A percentile compares a stretch with the other conserved stretches of the same genome.
Conservation (phyloP, 2,888 invertebrate species). For the Habrosyne pyritoides region DNA sequence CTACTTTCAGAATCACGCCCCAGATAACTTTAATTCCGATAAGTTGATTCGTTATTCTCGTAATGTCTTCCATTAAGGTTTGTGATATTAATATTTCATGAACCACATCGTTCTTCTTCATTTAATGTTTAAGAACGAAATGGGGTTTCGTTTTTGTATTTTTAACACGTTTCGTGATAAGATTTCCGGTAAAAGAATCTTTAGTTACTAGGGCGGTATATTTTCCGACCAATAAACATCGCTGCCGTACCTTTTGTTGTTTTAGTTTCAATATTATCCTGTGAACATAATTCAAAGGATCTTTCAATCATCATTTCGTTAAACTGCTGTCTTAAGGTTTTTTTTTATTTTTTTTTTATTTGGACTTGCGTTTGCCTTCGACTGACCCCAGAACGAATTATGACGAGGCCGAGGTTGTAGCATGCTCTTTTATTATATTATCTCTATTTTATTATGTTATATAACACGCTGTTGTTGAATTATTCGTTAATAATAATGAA, state of each 20-base stretch:
- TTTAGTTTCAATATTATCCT: no score
- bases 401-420: no score
- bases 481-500: no score
- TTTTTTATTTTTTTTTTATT: not conserved
- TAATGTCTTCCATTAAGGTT: not conserved
- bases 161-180: not conserved
- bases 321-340: no score
- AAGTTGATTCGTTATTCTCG: not conserved
- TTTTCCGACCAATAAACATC: not conserved
- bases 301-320: no score
- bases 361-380: no score
- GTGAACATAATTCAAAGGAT: no score
- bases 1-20: slow-evolving; percentile 25
- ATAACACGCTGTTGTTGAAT: no score
- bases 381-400: no score
- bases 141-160: not conserved
- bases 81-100: slow-evolving; percentile 1
- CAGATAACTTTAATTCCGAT: slow-evolving; percentile 14
- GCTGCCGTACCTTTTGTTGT: not conserved
- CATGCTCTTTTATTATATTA: no score
- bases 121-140: slow-evolving; percentile 6
- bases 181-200: not conserved
- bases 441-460: no score
- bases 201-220: not conserved
- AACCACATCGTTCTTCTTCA: not conserved